Base-by-base conservation (phyloP, 2,113 vertebrate species). In the Mionectes macconnelli region DNA sequence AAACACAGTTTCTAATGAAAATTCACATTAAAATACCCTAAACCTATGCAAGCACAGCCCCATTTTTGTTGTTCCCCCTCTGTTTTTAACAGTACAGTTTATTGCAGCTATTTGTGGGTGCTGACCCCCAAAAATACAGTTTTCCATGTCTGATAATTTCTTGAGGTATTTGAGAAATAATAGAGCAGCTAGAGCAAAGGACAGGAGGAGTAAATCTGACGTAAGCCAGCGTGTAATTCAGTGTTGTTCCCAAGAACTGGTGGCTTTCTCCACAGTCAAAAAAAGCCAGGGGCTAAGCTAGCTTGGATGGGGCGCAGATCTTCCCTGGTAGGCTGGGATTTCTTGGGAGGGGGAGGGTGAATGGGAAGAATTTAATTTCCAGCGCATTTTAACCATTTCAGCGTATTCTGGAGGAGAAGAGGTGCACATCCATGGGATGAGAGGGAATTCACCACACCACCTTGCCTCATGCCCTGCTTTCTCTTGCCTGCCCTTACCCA, bases 121-220 rank as follows among this genome's bases (percentile, higher is more conserved):
- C 44, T 90, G 68, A 52, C 37, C 94, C 87, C 92, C 23, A 11
- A 64, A 92, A 96, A 89, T 23, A 89, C 72, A 33, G 79, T 85
- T 77, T 90, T 84, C 70, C 66, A 78, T 62, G 91, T 68, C 27
- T 3, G 9, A 79, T 72, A 90, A 94, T 96, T 72, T 88, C 86
- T 87, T 0, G 8, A 96, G 69, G 80, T 89, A 42, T 90, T 92
- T 94, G 67, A 75, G 95, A 97, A 94, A 90, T 89, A 96, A 89
- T 31, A 84, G 92, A 93, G 80, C 92, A 96, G 74, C 87, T 69
- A 82, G 67, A 95, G 94, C 57, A 93, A 89, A 91, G 84, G 84
- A 94, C 91, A 79, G 89, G 52, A 95, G 85, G 81, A 95, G 93
- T 97, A 96, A 97, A 97, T 95, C 94, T 96, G 93, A 97, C 4